Evolutionary conservation across 2,888 invertebrate species (phyloP), one percentile per base, ranked within the genome.

Genomic region (Apodemia zela): DNA sequence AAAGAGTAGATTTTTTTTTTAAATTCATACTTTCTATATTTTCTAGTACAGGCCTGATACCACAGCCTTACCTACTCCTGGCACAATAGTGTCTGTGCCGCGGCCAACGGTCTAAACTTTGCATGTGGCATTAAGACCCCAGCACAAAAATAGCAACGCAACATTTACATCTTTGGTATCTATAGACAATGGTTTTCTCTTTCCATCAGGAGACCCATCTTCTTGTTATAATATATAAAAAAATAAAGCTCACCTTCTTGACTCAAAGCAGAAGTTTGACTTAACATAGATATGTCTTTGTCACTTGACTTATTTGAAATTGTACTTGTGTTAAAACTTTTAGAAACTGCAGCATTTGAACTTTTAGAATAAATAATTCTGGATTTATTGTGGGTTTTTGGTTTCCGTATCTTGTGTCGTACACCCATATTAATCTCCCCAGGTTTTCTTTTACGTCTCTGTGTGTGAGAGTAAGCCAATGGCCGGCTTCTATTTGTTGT

Each of bases 351-450:
- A 29, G 72, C 75, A 29, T 67, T 69, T 3, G 70, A 75, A 3
- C 68, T 66, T 64, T 75, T 75, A 8, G 71, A 63, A 33, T 63
- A 69, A 0, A 75, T 60, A 7, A 72, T 69, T 61, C 82, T 85
- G 49, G 70, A 75, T 67, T 45, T 58, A 11, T 85, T 88, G 42
- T 89, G 87, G 0, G 85, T 76, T 79, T 93, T 95, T 0, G 94
- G 94, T 75, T 93, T 94, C 60, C 90, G 88, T 62, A 95, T 94
- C 66, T 90, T 93, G 73, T 95, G 95, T 65, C 87, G 81, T 0
- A 95, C 95, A 0, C 95, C 95, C 66, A 92, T 84, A 74, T 95
- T 95, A n/a, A 95, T 94, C 75, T 93, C 93, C 0, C 94, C 94
- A 11, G 89, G 89, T 61, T 81, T 84, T 33, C 87, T 84, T 66